Evolutionary conservation across 2,113 vertebrate species (phyloP).

Genomic region (Gavia stellata): DNA sequence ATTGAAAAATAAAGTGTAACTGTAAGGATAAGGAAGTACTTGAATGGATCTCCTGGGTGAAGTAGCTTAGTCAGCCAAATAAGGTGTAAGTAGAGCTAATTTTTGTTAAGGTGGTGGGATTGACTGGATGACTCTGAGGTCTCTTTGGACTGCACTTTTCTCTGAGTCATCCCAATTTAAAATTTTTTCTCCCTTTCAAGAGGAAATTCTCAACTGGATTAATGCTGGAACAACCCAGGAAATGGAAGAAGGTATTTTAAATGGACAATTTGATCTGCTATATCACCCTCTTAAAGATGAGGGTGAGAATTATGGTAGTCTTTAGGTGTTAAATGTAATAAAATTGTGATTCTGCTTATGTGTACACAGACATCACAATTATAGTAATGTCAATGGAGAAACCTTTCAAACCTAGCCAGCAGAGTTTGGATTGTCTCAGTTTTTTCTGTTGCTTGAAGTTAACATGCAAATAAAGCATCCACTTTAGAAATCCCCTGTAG

Average conservation of each 20-base stretch:
- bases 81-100: not conserved
- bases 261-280: not conserved
- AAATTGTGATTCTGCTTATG: not conserved
- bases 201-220: not conserved
- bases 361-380: not conserved
- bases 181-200: not conserved
- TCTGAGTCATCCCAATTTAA: not conserved
- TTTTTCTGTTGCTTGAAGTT: not conserved
- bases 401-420: not conserved
- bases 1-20: not conserved
- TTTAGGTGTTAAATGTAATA: not conserved
- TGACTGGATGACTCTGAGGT: not conserved
- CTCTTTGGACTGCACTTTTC: not conserved
- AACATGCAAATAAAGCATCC: not conserved
- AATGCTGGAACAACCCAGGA: not conserved
- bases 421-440: accelerated
- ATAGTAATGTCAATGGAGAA: not conserved
- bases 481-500: not conserved
- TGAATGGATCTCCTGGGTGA: not conserved
- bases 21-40: not conserved
- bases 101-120: accelerated
- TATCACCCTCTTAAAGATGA: not conserved
- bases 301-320: not conserved
- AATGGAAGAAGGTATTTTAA: not conserved
- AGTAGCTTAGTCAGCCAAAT: not conserved